phyloP scores from a whole-genome alignment of 2,888 invertebrate species.

The Galeruca laticollis region DNA sequence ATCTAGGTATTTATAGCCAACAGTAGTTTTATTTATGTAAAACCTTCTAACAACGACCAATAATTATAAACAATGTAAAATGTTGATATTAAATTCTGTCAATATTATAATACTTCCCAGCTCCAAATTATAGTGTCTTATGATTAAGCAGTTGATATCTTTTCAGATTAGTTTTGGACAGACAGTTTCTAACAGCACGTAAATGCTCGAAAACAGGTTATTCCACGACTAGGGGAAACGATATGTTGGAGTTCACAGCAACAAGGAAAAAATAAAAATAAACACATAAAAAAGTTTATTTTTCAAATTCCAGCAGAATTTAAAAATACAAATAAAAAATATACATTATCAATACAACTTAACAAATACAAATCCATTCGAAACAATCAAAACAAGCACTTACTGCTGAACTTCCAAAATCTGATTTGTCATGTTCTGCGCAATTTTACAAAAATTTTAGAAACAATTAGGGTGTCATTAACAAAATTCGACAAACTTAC shows the following conservation, averaged over 20 bases:
- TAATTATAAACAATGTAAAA: too few species aligned
- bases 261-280: constrained; percentile 7
- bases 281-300: constrained; percentile 52
- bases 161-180: too few species aligned
- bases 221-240: too few species aligned
- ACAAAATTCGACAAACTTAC: constrained; percentile 52
- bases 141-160: too few species aligned
- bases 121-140: background rate
- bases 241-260: too few species aligned
- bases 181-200: too few species aligned
- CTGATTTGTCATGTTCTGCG: constrained; percentile 33
- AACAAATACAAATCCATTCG: constrained; percentile 44
- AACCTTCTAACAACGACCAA: background rate
- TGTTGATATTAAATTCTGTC: background rate
- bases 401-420: constrained; percentile 35
- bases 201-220: too few species aligned
- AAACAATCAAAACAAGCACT: constrained; percentile 47
- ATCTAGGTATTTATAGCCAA: constrained; percentile 25
- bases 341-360: constrained; percentile 54
- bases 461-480: constrained; percentile 44
- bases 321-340: constrained; percentile 55
- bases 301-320: constrained; percentile 53
- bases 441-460: background rate
- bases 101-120: background rate
- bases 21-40: constrained; percentile 3